Conservation (phyloP, 2,888 invertebrate species). For the Iphiclides podalirius region DNA sequence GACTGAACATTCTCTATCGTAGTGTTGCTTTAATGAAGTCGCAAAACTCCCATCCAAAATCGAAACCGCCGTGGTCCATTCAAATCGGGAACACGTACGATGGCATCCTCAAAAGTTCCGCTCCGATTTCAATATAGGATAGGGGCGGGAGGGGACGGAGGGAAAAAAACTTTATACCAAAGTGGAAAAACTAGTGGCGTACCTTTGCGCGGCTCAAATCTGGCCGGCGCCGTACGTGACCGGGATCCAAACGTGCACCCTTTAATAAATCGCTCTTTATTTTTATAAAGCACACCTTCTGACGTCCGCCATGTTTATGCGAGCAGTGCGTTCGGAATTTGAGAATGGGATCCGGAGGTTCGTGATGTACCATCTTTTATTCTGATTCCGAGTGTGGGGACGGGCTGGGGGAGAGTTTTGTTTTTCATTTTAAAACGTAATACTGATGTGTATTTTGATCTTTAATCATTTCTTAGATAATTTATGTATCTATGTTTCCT, state of each 20-base stretch:
- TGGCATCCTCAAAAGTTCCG: slow-evolving; percentile 41
- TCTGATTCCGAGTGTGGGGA: slow-evolving; percentile 22
- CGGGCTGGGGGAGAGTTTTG: not conserved
- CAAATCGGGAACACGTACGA: slow-evolving; percentile 23
- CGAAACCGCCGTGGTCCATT: slow-evolving; percentile 31
- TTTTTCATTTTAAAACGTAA: not conserved
- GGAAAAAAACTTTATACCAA: slow-evolving; percentile 65
- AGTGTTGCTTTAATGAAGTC: slow-evolving; percentile 8
- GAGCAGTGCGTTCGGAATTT: slow-evolving; percentile 59
- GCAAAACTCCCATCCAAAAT: slow-evolving; percentile 22
- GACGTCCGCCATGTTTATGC: slow-evolving; percentile 65
- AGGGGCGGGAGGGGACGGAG: slow-evolving; percentile 31
- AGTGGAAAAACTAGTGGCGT: slow-evolving; percentile 43
- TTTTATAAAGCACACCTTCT: slow-evolving; percentile 71
- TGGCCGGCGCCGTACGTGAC: slow-evolving; percentile 63
- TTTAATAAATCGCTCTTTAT: slow-evolving; percentile 76
- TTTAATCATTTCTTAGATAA: too few species aligned
- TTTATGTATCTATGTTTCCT: too few species aligned
- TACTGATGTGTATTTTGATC: too few species aligned
- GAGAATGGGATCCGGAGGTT: slow-evolving; percentile 39
- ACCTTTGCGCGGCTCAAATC: slow-evolving; percentile 61
- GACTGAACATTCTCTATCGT: not conserved
- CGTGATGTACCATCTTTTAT: slow-evolving; percentile 32
- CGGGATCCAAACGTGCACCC: slow-evolving; percentile 46
- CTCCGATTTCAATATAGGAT: slow-evolving; percentile 66